Evolutionary conservation across 2,888 invertebrate genomes (phyloP).

Genomic region (Cybosia mesomella): DNA sequence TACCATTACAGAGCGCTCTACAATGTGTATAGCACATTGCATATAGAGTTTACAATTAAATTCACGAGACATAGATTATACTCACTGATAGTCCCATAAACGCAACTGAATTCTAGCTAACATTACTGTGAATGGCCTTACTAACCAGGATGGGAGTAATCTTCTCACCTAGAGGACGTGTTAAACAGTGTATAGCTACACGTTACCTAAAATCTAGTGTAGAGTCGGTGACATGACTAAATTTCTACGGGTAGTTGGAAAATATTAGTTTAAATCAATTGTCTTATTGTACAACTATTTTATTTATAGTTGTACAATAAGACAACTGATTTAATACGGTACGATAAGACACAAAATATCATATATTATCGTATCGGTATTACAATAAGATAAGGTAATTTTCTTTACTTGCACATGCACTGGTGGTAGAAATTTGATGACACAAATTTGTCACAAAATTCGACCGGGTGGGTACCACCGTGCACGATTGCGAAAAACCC

Average conservation of each 20-base stretch:
- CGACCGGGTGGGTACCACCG: no score
- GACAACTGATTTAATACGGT: no score
- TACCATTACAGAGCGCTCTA: no score
- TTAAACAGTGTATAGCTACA: constrained; percentile 20
- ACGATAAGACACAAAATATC: no score
- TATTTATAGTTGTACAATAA: no score
- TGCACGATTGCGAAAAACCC: no score
- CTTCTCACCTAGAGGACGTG: constrained; percentile 28
- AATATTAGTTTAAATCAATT: background rate
- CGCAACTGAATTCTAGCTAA: constrained; percentile 22
- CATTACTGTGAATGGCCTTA: constrained; percentile 18
- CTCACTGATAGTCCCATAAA: constrained; percentile 23
- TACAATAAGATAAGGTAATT: no score
- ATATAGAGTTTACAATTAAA: constrained; percentile 7
- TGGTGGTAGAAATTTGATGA: no score
- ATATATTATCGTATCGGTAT: no score
- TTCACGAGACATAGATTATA: constrained; percentile 13
- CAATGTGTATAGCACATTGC: background rate
- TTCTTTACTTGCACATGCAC: no score
- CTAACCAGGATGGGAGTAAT: constrained; percentile 26
- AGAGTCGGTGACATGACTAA: background rate
- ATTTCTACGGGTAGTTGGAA: background rate
- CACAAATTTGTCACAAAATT: no score
- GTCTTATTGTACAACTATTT: background rate
- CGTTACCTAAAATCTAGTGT: background rate